Conservation (phyloP, 2,888 invertebrate species). For the Heteromyza rotundicornis region DNA sequence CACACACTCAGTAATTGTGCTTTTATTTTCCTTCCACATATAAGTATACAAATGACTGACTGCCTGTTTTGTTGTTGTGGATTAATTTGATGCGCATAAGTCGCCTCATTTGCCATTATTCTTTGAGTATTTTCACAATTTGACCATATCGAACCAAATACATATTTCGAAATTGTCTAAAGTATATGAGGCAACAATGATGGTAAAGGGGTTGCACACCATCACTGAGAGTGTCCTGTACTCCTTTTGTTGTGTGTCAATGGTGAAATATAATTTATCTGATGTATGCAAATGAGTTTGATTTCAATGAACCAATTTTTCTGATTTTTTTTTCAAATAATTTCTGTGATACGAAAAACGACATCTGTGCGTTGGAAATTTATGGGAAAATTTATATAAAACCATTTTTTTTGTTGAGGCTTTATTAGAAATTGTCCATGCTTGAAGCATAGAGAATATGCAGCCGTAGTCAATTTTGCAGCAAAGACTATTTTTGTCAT, state of each 20-base stretch:
- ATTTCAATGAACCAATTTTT: slow-evolving; percentile 42
- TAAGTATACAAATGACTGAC: background rate
- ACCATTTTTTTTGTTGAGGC: too few species aligned
- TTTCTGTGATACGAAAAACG: background rate
- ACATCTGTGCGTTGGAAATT: background rate
- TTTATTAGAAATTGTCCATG: background rate
- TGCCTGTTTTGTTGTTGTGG: background rate
- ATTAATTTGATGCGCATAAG: slow-evolving; percentile 8
- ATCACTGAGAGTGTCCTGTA: background rate
- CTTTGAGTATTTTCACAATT: background rate
- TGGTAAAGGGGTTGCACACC: background rate
- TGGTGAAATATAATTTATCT: slow-evolving; percentile 47
- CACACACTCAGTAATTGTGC: background rate
- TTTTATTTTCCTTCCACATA: background rate
- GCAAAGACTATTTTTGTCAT: too few species aligned
- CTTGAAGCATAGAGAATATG: background rate
- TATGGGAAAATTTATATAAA: background rate
- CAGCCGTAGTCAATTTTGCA: too few species aligned
- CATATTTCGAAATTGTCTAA: background rate
- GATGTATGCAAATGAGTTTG: slow-evolving; percentile 52
- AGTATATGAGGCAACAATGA: too few species aligned
- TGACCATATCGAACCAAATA: slow-evolving; percentile 5
- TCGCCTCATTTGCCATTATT: slow-evolving; percentile 5
- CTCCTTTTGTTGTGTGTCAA: slow-evolving; percentile 31
- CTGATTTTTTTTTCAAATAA: background rate